Percentiles rank a stretch among this genome's conserved stretches.
These are phyloP conservation scores for Mantis religiosa DNA, from an alignment of 2,888 invertebrate genomes.

Conservation along the genomic window DNA sequence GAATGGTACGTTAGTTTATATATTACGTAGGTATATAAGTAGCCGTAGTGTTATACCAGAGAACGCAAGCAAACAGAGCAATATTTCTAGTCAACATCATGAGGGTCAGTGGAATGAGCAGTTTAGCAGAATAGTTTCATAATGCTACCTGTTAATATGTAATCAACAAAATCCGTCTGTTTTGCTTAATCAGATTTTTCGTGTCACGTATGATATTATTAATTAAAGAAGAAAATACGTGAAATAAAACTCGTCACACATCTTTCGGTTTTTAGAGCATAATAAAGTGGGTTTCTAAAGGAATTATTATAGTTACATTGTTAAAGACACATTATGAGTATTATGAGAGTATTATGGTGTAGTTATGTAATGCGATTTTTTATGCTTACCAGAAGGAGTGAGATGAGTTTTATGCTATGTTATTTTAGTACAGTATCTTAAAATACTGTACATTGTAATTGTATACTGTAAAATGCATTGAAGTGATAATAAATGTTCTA, in stretches of 20 bases:
- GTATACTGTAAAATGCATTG: background rate
- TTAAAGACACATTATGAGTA: background rate
- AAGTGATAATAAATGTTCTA: slow-evolving; percentile 23
- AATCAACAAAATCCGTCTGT: background rate
- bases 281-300: background rate
- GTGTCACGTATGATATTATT: background rate
- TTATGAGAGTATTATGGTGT: background rate
- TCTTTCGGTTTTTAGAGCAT: background rate
- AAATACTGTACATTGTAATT: background rate
- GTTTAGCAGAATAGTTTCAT: background rate
- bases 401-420: background rate
- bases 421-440: background rate
- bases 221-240: background rate
- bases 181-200: background rate
- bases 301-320: background rate
- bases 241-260: background rate
- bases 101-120: background rate
- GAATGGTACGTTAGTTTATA: too few species aligned
- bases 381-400: background rate
- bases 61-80: background rate
- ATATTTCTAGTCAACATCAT: background rate
- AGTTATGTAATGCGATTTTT: background rate
- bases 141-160: background rate
- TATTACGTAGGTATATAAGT: too few species aligned
- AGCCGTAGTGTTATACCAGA: too few species aligned